Evolutionary conservation across 2,888 invertebrate genomes (phyloP).

Genomic region (Hirtodrosophila cameraria): DNA sequence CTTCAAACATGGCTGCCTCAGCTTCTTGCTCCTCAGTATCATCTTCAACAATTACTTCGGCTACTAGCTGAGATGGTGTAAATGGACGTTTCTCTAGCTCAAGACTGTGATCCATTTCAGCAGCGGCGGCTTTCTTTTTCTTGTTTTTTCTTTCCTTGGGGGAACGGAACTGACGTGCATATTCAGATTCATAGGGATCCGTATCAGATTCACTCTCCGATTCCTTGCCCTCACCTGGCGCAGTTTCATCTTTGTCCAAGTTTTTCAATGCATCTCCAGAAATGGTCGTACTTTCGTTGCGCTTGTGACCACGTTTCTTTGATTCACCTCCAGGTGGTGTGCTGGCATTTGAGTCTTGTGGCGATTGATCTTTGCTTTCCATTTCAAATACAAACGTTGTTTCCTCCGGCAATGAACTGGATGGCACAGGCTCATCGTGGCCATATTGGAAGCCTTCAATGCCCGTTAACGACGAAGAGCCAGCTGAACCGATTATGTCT

Average conservation of each 20-base stretch:
- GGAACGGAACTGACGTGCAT: slow-evolving; percentile 84
- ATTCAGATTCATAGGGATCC: slow-evolving; percentile 85
- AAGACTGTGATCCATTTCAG: slow-evolving; percentile 81
- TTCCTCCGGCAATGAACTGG: slow-evolving; percentile 71
- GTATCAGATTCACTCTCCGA: slow-evolving; percentile 85
- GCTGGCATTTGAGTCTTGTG: slow-evolving; percentile 65
- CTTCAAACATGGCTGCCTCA: slow-evolving; percentile 73
- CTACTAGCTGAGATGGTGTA: slow-evolving; percentile 82
- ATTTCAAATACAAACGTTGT: slow-evolving; percentile 76
- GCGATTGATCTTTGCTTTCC: slow-evolving; percentile 75
- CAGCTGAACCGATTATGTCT: slow-evolving; percentile 82
- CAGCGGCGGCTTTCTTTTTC: slow-evolving; percentile 81
- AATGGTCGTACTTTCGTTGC: slow-evolving; percentile 85
- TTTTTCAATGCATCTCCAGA: slow-evolving; percentile 73
- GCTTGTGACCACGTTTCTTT: slow-evolving; percentile 85
- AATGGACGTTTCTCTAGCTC: slow-evolving; percentile 82
- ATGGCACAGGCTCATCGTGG: slow-evolving; percentile 67
- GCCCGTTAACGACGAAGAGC: slow-evolving; percentile 83
- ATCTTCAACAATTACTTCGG: slow-evolving; percentile 84
- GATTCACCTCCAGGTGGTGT: slow-evolving; percentile 73
- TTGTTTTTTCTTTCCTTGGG: slow-evolving; percentile 82
- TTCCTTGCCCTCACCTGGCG: slow-evolving; percentile 82
- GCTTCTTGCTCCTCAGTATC: slow-evolving; percentile 83
- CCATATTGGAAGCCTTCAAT: slow-evolving; percentile 80
- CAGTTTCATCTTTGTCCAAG: slow-evolving; percentile 71